phyloP scores from a whole-genome alignment of 2,797 vertebrate species.

The Pseudocheirus occidentalis region DNA sequence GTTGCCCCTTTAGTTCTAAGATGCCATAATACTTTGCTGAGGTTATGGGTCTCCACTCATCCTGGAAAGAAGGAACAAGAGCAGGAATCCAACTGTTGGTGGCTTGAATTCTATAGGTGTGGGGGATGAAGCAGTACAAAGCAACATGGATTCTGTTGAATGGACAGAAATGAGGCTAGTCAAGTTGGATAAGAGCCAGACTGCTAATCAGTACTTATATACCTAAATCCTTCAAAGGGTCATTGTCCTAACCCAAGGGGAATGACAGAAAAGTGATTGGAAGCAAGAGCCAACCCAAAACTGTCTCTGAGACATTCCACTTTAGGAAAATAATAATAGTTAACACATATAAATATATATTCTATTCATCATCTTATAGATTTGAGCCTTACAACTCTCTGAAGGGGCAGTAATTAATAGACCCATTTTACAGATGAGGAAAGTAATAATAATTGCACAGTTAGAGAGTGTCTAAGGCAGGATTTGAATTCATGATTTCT shows the following conservation, averaged over 20 bases:
- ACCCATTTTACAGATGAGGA: neutral
- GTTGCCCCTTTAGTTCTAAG: neutral
- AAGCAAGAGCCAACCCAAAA: neutral
- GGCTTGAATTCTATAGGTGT: neutral
- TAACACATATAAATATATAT: too few species aligned
- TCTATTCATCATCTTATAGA: neutral
- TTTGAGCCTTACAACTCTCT: neutral
- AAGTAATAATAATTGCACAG: neutral
- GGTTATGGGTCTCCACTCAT: neutral
- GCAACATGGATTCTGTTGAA: neutral
- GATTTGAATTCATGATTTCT: neutral
- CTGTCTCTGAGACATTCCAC: neutral
- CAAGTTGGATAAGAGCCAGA: neutral
- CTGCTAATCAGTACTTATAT: neutral
- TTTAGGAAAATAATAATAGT: neutral
- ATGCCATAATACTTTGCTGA: neutral
- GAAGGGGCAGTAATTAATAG: neutral
- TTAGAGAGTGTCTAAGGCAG: neutral
- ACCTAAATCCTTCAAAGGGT: neutral
- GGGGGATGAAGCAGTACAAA: fast-evolving
- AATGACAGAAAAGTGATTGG: neutral
- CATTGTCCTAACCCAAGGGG: neutral
- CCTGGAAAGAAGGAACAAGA: neutral
- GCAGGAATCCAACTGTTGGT: neutral
- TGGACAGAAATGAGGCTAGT: neutral